Conservation (phyloP, 2,888 invertebrate species). For the Caenorhabditis drosophilae region DNA sequence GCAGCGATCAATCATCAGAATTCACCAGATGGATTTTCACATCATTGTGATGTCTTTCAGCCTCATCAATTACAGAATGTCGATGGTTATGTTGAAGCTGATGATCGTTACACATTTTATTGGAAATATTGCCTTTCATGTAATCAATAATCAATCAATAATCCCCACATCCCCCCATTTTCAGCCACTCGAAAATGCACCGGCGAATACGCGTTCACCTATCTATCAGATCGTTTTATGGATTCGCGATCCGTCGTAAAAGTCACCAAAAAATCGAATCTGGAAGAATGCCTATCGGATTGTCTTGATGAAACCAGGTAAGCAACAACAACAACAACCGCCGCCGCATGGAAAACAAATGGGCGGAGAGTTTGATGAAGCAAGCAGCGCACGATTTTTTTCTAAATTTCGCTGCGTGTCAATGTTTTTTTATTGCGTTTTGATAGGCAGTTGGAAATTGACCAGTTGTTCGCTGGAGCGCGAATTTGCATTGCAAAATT, state of each 20-base stretch:
- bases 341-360: too few relatives aligned
- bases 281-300: conserved; percentile 67
- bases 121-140: conserved; percentile 68
- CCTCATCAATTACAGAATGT: conserved; percentile 63
- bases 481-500: too few relatives aligned
- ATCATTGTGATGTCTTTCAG: conserved; percentile 68
- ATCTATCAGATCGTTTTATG: conserved; percentile 68
- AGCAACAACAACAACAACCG: too few relatives aligned
- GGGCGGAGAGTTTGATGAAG: too few relatives aligned
- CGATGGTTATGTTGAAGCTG: conserved; percentile 68
- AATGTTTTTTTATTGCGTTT: too few relatives aligned
- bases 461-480: too few relatives aligned
- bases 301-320: conserved; percentile 58
- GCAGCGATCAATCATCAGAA: conserved; percentile 68
- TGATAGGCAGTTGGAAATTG: too few relatives aligned
- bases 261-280: conserved; percentile 34
- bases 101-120: conserved; percentile 68
- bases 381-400: too few relatives aligned
- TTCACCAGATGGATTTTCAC: conserved; percentile 58
- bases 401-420: too few relatives aligned
- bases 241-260: conserved; percentile 56
- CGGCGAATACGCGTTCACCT: conserved; percentile 68
- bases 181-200: conserved; percentile 62
- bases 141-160: too few relatives aligned
- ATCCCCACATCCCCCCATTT: too few relatives aligned